phyloP scores from a whole-genome alignment of 2,113 vertebrate species.

The Podiceps cristatus region DNA sequence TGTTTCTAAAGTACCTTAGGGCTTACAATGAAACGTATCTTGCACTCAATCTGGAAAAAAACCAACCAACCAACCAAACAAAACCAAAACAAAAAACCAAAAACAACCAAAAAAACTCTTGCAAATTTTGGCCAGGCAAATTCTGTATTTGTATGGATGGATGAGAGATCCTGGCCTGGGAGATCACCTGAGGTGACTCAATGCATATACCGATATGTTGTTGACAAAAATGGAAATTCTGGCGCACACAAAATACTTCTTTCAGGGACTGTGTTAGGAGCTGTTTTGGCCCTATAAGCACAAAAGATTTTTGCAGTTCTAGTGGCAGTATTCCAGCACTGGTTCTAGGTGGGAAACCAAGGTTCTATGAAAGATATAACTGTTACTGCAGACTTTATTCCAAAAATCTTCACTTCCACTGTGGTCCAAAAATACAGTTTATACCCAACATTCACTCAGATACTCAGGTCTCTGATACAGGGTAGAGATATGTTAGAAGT shows the following conservation, averaged over 20 bases:
- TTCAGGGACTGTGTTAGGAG: background rate
- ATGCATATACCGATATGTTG: background rate
- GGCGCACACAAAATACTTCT: background rate
- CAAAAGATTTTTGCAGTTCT: background rate
- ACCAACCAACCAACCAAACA: too few relatives aligned
- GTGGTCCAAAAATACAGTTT: background rate
- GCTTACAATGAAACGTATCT: background rate
- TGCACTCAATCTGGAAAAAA: background rate
- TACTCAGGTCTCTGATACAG: background rate
- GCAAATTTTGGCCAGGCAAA: background rate
- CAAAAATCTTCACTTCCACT: background rate
- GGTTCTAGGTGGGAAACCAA: background rate
- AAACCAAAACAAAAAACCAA: background rate
- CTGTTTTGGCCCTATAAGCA: background rate
- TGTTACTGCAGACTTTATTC: background rate
- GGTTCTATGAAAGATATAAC: background rate
- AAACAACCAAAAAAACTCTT: background rate
- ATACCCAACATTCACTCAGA: background rate
- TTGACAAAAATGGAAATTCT: constrained; percentile 35
- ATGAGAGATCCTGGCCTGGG: background rate
- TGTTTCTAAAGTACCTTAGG: background rate
- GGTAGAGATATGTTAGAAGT: background rate
- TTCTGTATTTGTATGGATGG: background rate
- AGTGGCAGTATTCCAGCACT: background rate
- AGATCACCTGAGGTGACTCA: background rate